Conservation (phyloP, 2,797 vertebrate species). For the Sebastes glaucus region DNA sequence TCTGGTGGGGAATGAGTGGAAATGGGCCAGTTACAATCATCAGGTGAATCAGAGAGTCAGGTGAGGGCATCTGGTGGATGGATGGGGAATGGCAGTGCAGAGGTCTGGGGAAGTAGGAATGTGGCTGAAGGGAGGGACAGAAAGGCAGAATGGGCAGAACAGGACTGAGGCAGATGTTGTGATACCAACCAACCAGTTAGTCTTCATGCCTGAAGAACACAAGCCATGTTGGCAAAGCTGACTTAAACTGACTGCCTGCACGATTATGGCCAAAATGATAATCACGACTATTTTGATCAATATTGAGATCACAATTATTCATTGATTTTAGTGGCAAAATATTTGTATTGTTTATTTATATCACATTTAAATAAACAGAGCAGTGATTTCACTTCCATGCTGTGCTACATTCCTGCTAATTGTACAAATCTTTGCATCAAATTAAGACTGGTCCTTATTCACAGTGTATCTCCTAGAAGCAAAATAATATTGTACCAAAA, state of each 20-base stretch:
- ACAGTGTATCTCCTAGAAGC: too few species aligned
- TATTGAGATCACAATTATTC: too few species aligned
- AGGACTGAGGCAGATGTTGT: not conserved
- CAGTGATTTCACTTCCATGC: too few species aligned
- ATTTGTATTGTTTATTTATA: too few species aligned
- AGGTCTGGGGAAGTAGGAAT: not conserved
- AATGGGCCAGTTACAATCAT: not conserved
- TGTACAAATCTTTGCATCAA: too few species aligned
- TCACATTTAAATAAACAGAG: too few species aligned
- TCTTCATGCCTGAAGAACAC: not conserved
- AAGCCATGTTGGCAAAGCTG: not conserved
- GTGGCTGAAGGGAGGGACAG: not conserved
- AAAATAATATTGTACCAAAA: too few species aligned
- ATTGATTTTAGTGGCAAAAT: too few species aligned
- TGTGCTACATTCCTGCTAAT: too few species aligned
- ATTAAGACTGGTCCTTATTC: too few species aligned
- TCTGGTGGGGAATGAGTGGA: not conserved
- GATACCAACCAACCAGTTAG: not conserved
- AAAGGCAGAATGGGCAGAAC: not conserved
- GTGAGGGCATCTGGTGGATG: not conserved
- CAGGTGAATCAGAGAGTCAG: not conserved
- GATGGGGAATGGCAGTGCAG: not conserved
- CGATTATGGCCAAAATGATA: too few species aligned
- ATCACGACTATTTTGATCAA: too few species aligned
- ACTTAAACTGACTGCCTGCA: not conserved